Percentiles rank a stretch among this genome's conserved stretches.
These are phyloP conservation scores for Hyla sarda DNA, from an alignment of 2,113 vertebrate species.

Conservation along the genomic window DNA sequence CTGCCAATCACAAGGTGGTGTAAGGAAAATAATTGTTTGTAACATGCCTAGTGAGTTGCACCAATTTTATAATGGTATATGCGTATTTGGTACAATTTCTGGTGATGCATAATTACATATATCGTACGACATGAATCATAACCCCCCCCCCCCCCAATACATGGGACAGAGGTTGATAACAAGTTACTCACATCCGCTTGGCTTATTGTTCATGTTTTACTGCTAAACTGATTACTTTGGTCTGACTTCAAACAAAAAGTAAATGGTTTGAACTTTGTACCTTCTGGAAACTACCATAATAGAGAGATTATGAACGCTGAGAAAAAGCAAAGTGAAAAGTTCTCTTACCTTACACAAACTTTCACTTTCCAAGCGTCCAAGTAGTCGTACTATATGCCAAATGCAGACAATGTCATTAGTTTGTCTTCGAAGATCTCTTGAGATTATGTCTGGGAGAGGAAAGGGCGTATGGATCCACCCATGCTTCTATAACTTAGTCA, in stretches of 20 bases:
- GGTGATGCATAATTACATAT: neutral
- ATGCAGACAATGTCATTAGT: too few species aligned
- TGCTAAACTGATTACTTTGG: conserved; percentile 6
- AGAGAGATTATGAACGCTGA: neutral
- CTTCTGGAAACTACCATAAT: neutral
- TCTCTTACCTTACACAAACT: neutral
- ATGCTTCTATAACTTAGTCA: too few species aligned
- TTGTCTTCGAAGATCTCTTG: too few species aligned
- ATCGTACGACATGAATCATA: neutral
- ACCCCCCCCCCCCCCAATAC: neutral
- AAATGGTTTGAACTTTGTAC: conserved; percentile 26
- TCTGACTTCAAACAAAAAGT: conserved; percentile 14
- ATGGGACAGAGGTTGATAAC: neutral
- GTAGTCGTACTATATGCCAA: neutral
- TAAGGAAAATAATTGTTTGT: too few species aligned
- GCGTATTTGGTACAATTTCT: neutral
- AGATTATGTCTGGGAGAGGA: too few species aligned
- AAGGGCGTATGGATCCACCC: too few species aligned
- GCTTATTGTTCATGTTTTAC: conserved; percentile 16
- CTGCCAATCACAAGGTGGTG: too few species aligned
- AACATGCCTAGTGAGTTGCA: too few species aligned
- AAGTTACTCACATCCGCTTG: neutral
- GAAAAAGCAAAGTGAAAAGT: neutral
- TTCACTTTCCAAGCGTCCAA: neutral
- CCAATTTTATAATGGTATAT: too few species aligned